Percentiles rank a stretch among this genome's conserved stretches.
These are phyloP conservation scores for Pollenia griseotomentosa DNA, from an alignment of 2,888 invertebrate species.

Conservation along the genomic window DNA sequence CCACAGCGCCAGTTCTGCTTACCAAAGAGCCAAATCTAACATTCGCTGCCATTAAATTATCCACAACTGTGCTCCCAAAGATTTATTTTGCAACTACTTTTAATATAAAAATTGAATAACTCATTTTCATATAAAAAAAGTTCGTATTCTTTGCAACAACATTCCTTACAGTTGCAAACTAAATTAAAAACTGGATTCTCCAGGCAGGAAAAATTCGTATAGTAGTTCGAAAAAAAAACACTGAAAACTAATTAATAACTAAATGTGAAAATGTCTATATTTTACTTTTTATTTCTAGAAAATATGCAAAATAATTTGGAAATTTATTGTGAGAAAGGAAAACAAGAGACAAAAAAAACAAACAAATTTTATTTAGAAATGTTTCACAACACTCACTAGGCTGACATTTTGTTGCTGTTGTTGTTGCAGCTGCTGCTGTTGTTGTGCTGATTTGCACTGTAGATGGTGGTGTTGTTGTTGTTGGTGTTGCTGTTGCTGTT, in stretches of 20 bases:
- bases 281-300: conserved; percentile 12
- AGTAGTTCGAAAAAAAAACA: conserved; percentile 6
- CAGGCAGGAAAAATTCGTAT: background rate
- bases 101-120: background rate
- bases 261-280: conserved; percentile 3
- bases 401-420: conserved; percentile 77
- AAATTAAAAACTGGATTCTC: conserved; percentile 27
- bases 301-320: conserved; percentile 44
- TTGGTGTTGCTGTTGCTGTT: conserved; percentile 72
- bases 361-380: conserved; percentile 30
- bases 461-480: conserved; percentile 75
- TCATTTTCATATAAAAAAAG: background rate
- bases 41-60: background rate
- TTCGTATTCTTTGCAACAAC: background rate
- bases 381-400: conserved; percentile 82
- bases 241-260: conserved; percentile 17
- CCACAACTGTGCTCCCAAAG: background rate
- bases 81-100: background rate
- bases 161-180: conserved; percentile 7
- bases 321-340: conserved; percentile 14
- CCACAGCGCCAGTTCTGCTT: too few species aligned
- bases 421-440: conserved; percentile 58
- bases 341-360: conserved; percentile 6
- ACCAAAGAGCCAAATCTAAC: too few species aligned
- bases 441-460: conserved; percentile 44